Evolutionary conservation across 2,888 invertebrate species (phyloP).

Genomic region (Meloe dianella): DNA sequence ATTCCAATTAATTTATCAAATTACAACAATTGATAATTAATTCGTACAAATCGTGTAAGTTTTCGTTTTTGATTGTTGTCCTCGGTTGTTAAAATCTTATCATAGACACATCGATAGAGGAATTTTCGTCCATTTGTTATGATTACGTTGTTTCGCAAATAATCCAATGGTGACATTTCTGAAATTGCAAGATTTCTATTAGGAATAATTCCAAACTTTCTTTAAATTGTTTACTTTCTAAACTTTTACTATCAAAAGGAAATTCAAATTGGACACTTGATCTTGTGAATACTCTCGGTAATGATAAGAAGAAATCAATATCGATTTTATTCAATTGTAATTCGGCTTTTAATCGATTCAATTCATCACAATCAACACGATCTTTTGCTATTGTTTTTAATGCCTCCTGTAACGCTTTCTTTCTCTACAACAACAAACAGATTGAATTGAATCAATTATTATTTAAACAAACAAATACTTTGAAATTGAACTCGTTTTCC

Average conservation of each 20-base stretch:
- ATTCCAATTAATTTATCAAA: neutral
- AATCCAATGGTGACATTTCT: slow-evolving; percentile 75
- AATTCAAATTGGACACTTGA: slow-evolving; percentile 77
- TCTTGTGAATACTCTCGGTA: slow-evolving; percentile 78
- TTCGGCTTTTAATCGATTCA: slow-evolving; percentile 62
- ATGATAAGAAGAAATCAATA: slow-evolving; percentile 67
- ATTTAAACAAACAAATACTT: slow-evolving; percentile 62
- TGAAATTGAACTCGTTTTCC: slow-evolving; percentile 72
- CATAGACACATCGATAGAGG: slow-evolving; percentile 66
- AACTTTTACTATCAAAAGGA: slow-evolving; percentile 69
- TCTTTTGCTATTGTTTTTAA: slow-evolving; percentile 56
- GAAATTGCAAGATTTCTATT: no score
- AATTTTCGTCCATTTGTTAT: slow-evolving; percentile 66
- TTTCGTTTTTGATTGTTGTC: neutral
- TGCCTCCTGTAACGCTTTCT: slow-evolving; percentile 73
- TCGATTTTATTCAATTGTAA: slow-evolving; percentile 62
- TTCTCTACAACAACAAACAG: slow-evolving; percentile 67
- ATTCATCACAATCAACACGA: slow-evolving; percentile 61
- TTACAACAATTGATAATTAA: slow-evolving; percentile 12
- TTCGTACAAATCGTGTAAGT: neutral
- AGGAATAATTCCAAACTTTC: no score
- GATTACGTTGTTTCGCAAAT: slow-evolving; percentile 71
- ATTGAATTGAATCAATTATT: no score
- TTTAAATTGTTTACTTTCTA: slow-evolving; percentile 62
- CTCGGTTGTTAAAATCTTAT: slow-evolving; percentile 38